phyloP scores from a whole-genome alignment of 2,797 vertebrate species.

The Enteromius afrohamiltoni region DNA sequence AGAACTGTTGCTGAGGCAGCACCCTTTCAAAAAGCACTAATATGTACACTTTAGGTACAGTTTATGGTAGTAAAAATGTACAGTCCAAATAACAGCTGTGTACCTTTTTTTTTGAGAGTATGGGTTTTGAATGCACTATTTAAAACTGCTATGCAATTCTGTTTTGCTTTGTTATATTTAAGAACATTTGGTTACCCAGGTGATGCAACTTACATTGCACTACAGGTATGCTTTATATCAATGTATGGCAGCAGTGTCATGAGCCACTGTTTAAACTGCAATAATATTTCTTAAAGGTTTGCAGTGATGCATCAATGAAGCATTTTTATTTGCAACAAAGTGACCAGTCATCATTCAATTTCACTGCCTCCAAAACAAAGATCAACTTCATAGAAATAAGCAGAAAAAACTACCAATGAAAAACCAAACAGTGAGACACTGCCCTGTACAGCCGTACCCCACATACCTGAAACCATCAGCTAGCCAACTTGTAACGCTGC shows the following conservation, averaged over 20 bases:
- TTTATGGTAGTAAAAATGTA: neutral
- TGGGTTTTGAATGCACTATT: neutral
- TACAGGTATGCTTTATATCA: neutral
- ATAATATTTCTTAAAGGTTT: neutral
- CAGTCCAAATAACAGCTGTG: neutral
- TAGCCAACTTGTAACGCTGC: neutral
- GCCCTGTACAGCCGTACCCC: neutral
- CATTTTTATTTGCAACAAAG: neutral
- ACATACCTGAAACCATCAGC: neutral
- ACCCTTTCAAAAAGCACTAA: neutral
- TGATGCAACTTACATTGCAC: neutral
- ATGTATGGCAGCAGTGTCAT: neutral
- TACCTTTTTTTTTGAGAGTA: neutral
- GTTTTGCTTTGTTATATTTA: neutral
- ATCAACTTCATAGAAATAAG: neutral
- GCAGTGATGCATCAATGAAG: too few relatives aligned
- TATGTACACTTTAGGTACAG: neutral
- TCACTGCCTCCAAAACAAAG: neutral
- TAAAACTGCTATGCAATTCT: neutral
- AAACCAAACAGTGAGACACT: neutral
- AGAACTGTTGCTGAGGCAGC: neutral
- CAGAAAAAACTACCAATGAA: neutral
- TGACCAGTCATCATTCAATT: neutral
- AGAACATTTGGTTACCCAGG: neutral
- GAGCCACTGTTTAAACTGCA: neutral